Evolutionary conservation across 1,140 invertebrate genomes (phyloP).

Genomic region (Macrocentrus cingulum): DNA sequence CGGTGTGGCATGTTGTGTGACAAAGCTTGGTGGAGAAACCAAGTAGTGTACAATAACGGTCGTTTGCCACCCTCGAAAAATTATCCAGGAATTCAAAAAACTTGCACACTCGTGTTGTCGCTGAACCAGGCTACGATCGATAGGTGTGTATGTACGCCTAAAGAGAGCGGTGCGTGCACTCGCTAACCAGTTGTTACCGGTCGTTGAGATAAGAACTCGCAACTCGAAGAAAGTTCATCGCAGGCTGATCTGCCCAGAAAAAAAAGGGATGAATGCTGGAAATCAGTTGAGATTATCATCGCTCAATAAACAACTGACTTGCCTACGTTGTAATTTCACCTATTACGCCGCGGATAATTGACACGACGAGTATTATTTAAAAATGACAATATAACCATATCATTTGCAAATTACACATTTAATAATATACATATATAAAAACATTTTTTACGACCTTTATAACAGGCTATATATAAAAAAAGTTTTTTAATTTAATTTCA

Average conservation of each 20-base stretch:
- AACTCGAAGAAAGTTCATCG: not conserved
- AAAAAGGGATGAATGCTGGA: conserved; percentile 5
- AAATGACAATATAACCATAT: no score
- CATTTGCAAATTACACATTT: no score
- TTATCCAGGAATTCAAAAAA: conserved; percentile 30
- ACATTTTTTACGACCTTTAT: no score
- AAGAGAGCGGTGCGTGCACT: not conserved
- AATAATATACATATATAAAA: no score
- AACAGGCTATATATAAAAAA: no score
- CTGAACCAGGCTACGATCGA: not conserved
- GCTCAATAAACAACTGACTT: no score
- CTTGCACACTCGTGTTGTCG: not conserved
- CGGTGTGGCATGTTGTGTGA: conserved; percentile 20
- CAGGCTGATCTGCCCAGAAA: not conserved
- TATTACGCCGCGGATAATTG: no score
- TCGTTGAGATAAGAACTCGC: conserved; percentile 25
- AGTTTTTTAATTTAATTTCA: no score
- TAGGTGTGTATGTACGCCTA: not conserved
- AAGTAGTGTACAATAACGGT: conserved; percentile 12
- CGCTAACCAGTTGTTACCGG: conserved; percentile 27
- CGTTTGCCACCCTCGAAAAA: conserved; percentile 4
- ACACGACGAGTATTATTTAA: not conserved
- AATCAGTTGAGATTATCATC: not conserved
- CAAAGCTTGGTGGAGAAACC: conserved; percentile 22
- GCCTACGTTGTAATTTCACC: no score